A percentile compares a stretch with the other conserved stretches of the same genome.
Evolutionary conservation across 2,888 invertebrate genomes (phyloP).

Genomic region (Julus scandinavius): DNA sequence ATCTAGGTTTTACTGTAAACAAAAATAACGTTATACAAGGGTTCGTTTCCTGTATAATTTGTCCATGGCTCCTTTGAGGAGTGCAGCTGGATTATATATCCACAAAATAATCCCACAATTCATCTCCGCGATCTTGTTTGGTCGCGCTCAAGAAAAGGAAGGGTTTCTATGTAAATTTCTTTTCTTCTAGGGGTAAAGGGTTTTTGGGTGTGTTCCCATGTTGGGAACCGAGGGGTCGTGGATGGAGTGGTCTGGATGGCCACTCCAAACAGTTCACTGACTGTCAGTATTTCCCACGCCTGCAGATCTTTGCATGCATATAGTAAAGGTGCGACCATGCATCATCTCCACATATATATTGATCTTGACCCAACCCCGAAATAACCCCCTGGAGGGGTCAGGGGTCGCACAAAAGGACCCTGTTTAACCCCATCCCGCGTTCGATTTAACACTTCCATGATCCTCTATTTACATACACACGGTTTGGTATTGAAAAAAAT

Average conservation of each 20-base stretch:
- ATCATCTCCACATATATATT: neutral
- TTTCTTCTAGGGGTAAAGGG: neutral
- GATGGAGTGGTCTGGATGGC: neutral
- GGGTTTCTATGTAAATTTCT: constrained; percentile 10
- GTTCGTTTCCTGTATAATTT: no score
- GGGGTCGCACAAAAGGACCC: constrained; percentile 28
- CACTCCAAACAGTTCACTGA: no score
- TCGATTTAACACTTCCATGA: neutral
- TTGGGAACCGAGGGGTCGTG: neutral
- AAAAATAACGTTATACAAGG: no score
- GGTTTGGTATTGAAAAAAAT: neutral
- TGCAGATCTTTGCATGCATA: neutral
- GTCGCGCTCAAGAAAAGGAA: neutral
- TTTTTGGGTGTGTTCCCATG: neutral
- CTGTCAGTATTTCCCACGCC: neutral
- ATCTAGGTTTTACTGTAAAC: no score
- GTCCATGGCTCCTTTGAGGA: neutral
- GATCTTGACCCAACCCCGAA: neutral
- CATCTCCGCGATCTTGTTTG: neutral
- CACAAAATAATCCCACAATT: neutral
- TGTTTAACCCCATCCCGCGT: constrained; percentile 17
- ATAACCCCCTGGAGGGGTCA: neutral
- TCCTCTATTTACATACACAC: neutral
- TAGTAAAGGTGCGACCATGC: neutral
- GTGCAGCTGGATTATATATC: neutral